Conservation (phyloP, 2,113 vertebrate genomes). For the Nannospalax galili region DNA sequence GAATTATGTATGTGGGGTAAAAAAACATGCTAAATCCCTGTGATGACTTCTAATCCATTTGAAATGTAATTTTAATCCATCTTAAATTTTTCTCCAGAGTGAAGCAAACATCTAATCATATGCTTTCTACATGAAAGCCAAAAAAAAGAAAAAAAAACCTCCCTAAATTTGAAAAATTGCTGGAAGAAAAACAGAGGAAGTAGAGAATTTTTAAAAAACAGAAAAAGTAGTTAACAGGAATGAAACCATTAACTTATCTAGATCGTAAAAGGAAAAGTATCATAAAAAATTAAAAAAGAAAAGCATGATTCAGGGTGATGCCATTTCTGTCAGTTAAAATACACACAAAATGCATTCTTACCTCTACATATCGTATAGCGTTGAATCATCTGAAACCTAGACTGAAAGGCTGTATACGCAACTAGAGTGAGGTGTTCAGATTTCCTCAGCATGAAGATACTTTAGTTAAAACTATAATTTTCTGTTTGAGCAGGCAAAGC, state of each 20-base stretch:
- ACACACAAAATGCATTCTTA: not conserved
- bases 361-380: not conserved
- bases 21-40: not conserved
- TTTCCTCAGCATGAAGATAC: not conserved
- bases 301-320: not conserved
- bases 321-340: conserved; percentile 4
- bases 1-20: not conserved
- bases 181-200: not conserved
- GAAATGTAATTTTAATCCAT: conserved; percentile 54
- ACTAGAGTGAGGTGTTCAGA: not conserved
- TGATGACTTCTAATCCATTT: not conserved
- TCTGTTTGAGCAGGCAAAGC: conserved; percentile 34
- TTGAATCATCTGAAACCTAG: conserved; percentile 13
- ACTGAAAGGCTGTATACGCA: not conserved
- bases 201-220: conserved; percentile 23
- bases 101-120: not conserved
- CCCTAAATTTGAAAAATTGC: conserved; percentile 13
- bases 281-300: not conserved
- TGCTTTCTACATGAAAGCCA: conserved; percentile 29
- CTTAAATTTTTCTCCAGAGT: conserved; percentile 22
- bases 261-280: not conserved
- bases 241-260: not conserved
- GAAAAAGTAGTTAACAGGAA: conserved; percentile 49
- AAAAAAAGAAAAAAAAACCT: not conserved
- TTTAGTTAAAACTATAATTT: not conserved